Evolutionary conservation across 2,888 invertebrate species (phyloP).

Genomic region (Ashinkailepas kermadecensis): DNA sequence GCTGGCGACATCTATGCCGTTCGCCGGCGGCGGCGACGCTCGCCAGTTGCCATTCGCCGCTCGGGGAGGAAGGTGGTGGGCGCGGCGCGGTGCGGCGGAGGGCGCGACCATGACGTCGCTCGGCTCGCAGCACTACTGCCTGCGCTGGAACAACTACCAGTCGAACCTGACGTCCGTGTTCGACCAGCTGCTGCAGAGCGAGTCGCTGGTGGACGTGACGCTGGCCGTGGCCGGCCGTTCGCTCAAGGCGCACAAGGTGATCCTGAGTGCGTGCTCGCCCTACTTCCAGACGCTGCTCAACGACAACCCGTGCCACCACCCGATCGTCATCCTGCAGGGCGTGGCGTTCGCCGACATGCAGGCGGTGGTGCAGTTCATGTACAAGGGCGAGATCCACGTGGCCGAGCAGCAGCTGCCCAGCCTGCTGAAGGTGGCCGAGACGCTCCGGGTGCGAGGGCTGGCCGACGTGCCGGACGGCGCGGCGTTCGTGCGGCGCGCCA

Average conservation of each 20-base stretch:
- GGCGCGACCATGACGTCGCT: neutral
- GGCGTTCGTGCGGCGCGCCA: constrained; percentile 37
- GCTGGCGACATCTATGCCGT: no score
- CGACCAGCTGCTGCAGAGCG: constrained; percentile 79
- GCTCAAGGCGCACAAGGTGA: constrained; percentile 88
- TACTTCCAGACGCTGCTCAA: constrained; percentile 84
- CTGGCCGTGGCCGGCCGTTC: constrained; percentile 74
- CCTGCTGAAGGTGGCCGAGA: constrained; percentile 75
- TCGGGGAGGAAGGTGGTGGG: no score
- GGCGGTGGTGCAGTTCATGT: constrained; percentile 90
- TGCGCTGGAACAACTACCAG: constrained; percentile 81
- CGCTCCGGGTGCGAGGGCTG: constrained; percentile 73
- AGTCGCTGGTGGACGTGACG: constrained; percentile 85
- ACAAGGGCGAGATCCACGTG: constrained; percentile 92
- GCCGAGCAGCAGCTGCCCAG: constrained; percentile 85
- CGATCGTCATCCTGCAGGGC: constrained; percentile 86
- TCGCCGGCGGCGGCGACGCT: no score
- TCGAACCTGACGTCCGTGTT: constrained; percentile 79
- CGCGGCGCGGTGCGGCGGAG: no score
- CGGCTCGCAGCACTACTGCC: constrained; percentile 33
- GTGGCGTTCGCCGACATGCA: constrained; percentile 82
- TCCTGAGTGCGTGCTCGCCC: constrained; percentile 84
- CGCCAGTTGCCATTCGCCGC: no score
- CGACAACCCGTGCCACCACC: constrained; percentile 89
- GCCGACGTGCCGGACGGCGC: constrained; percentile 58